Evolutionary conservation across 2,888 invertebrate genomes (phyloP).

Genomic region (Trachelus stipa): DNA sequence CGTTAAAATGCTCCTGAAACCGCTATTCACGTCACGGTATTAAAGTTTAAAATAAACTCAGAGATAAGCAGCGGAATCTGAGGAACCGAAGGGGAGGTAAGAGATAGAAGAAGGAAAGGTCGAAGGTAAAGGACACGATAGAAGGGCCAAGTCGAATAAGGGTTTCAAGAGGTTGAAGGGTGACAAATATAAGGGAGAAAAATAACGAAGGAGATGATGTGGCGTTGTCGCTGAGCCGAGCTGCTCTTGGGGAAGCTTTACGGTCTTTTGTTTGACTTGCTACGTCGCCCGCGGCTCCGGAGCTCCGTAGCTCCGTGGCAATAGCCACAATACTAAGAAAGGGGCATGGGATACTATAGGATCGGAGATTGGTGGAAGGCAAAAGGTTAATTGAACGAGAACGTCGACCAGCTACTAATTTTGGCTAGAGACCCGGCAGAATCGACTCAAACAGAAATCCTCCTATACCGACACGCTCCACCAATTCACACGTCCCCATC

Average conservation of each 20-base stretch:
- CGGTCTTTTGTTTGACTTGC: slow-evolving; percentile 60
- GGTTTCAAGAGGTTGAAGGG: slow-evolving; percentile 23
- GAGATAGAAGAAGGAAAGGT: neutral
- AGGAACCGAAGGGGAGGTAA: slow-evolving; percentile 5
- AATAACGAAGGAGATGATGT: slow-evolving; percentile 33
- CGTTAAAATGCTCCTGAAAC: slow-evolving; percentile 23
- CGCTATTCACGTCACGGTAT: slow-evolving; percentile 11
- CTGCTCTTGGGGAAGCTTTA: slow-evolving; percentile 35
- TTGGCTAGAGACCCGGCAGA: slow-evolving; percentile 6
- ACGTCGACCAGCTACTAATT: neutral
- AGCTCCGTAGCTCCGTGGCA: slow-evolving; percentile 39
- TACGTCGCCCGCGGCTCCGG: slow-evolving; percentile 37
- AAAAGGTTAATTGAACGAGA: slow-evolving; percentile 49
- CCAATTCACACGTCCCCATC: neutral
- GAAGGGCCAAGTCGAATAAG: slow-evolving; percentile 13
- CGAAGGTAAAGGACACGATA: slow-evolving; percentile 31
- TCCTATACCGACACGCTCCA: neutral
- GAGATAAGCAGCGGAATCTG: slow-evolving; percentile 23
- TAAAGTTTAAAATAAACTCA: slow-evolving; percentile 26
- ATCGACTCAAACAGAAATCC: neutral
- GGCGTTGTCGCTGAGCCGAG: slow-evolving; percentile 38
- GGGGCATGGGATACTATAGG: slow-evolving; percentile 32
- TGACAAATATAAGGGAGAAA: slow-evolving; percentile 35
- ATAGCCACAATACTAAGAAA: slow-evolving; percentile 46
- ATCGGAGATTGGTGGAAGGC: slow-evolving; percentile 26